Conservation (phyloP, 1,140 invertebrate species). For the Limonius californicus region DNA sequence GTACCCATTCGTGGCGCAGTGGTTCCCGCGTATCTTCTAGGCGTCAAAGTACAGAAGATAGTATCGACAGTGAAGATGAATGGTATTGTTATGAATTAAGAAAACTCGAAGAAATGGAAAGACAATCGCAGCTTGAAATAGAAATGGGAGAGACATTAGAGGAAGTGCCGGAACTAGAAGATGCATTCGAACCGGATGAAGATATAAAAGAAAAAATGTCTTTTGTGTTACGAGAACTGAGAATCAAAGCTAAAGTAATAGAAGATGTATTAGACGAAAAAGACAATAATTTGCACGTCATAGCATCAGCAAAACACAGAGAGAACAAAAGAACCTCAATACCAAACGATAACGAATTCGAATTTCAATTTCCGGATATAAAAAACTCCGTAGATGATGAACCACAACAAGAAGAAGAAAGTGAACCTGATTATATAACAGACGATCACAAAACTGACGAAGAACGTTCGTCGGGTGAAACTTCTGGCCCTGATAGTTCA, state of each 20-base stretch:
- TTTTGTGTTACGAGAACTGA: conserved; percentile 68
- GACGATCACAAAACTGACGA: conserved; percentile 37
- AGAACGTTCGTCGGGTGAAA: conserved; percentile 71
- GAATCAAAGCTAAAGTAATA: conserved; percentile 58
- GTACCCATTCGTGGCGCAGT: conserved; percentile 81
- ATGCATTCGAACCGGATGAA: conserved; percentile 60
- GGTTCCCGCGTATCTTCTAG: conserved; percentile 81
- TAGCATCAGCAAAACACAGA: conserved; percentile 48
- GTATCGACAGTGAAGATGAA: conserved; percentile 89
- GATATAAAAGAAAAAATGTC: conserved; percentile 74
- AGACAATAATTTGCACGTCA: conserved; percentile 42
- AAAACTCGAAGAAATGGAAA: conserved; percentile 82
- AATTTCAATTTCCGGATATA: conserved; percentile 33
- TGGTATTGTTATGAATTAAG: conserved; percentile 87
- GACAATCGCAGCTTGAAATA: conserved; percentile 63
- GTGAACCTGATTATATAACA: conserved; percentile 44
- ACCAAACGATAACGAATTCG: conserved; percentile 23
- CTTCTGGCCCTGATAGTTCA: conserved; percentile 82
- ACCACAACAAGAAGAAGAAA: conserved; percentile 43
- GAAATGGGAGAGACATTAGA: conserved; percentile 58
- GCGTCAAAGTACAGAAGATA: conserved; percentile 87
- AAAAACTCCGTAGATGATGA: conserved; percentile 45
- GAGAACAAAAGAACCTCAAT: conserved; percentile 32
- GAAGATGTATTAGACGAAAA: conserved; percentile 41
- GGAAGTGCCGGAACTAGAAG: conserved; percentile 56